phyloP scores from a whole-genome alignment of 1,140 invertebrate species.

The Eciton burchellii region DNA sequence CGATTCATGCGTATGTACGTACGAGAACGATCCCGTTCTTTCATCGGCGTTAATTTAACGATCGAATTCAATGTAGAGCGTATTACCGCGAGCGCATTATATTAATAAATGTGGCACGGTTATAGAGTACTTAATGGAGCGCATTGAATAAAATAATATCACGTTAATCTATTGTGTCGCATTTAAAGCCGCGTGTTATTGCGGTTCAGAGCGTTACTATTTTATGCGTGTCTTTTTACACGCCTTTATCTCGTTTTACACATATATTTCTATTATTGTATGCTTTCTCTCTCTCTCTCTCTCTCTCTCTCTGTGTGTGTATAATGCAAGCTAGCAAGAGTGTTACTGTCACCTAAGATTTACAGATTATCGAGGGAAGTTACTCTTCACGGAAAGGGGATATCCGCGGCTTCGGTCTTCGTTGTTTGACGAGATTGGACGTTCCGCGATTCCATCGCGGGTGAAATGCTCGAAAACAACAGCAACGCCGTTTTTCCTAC shows the following conservation, averaged over 20 bases:
- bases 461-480: conserved; percentile 14
- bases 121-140: conserved; percentile 8
- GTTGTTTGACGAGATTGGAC: background rate
- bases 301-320: too few relatives aligned
- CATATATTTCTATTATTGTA: too few relatives aligned
- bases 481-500: background rate
- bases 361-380: too few relatives aligned
- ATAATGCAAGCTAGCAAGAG: too few relatives aligned
- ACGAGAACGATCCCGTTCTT: background rate
- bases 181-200: background rate
- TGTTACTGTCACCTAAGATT: too few relatives aligned
- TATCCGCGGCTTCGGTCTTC: too few relatives aligned
- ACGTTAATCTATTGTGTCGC: background rate
- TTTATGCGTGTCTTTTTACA: too few relatives aligned
- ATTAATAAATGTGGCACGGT: background rate
- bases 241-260: too few relatives aligned
- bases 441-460: background rate
- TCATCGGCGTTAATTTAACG: conserved; percentile 7
- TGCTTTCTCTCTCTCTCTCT: too few relatives aligned
- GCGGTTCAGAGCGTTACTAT: background rate
- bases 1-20: background rate
- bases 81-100: background rate
- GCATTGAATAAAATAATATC: conserved; percentile 3
- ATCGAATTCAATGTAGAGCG: background rate
- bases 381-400: too few relatives aligned